A percentile compares a stretch with the other conserved stretches of the same genome.
phyloP scores from a whole-genome alignment of 2,888 invertebrate species.

The Mimumesa dahlbomi region DNA sequence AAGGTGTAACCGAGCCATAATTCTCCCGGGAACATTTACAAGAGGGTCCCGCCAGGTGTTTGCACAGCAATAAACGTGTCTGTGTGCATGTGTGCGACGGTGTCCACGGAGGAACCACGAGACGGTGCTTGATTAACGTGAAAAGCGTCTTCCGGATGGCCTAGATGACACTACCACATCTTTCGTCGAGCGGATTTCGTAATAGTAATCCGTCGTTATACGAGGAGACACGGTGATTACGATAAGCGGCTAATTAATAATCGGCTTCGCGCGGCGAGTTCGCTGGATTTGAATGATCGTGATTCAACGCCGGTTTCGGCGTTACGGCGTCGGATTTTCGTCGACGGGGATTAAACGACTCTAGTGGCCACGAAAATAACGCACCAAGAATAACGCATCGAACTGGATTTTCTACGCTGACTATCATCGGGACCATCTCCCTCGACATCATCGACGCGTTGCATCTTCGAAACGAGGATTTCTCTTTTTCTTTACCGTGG shows the following conservation, averaged over 20 bases:
- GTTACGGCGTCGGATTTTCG: conserved; percentile 41
- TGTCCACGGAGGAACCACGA: conserved; percentile 25
- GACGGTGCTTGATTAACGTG: conserved; percentile 23
- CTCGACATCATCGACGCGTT: conserved; percentile 15
- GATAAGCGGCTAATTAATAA: conserved; percentile 49
- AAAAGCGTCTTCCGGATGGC: conserved; percentile 18
- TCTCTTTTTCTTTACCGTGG: too few relatives aligned
- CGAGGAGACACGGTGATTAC: conserved; percentile 23
- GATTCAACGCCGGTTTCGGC: conserved; percentile 2
- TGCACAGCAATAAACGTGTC: conserved; percentile 52
- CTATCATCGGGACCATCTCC: conserved; percentile 29
- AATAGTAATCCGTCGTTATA: not conserved
- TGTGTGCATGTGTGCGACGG: conserved; percentile 17
- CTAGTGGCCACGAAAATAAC: conserved; percentile 56
- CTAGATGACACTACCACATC: conserved; percentile 5
- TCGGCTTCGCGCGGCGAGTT: conserved; percentile 34
- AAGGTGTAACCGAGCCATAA: conserved; percentile 48
- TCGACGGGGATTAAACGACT: conserved; percentile 51
- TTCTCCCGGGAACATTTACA: conserved; percentile 40
- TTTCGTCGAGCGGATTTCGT: not conserved
- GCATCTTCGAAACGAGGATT: too few relatives aligned
- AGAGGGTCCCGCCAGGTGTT: conserved; percentile 47
- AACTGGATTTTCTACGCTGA: conserved; percentile 42
- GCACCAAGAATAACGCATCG: conserved; percentile 50
- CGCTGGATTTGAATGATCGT: conserved; percentile 33